phyloP scores from a whole-genome alignment of 1,140 invertebrate species.

The Chelonus insularis region DNA sequence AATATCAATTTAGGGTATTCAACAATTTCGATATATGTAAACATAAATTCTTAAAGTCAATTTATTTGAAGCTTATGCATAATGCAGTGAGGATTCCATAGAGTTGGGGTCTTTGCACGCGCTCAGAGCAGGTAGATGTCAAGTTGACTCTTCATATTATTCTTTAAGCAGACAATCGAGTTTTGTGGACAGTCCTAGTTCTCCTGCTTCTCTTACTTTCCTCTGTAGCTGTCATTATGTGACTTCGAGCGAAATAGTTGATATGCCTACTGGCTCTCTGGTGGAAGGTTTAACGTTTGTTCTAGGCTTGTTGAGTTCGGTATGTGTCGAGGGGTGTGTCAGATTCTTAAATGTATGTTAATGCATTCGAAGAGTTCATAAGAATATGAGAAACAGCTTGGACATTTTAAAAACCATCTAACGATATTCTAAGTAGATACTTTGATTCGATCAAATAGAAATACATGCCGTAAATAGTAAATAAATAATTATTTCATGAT shows the following conservation, averaged over 20 bases:
- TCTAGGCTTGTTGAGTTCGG: neutral
- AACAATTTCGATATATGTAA: neutral
- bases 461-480: too few species aligned
- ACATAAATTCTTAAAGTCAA: neutral
- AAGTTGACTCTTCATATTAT: neutral
- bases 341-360: neutral
- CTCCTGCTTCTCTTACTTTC: too few species aligned
- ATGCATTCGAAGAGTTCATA: slow-evolving; percentile 1
- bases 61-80: neutral
- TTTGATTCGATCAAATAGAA: too few species aligned
- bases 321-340: slow-evolving; percentile 1
- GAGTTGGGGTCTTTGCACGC: neutral
- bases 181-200: too few species aligned
- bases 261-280: neutral
- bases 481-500: too few species aligned
- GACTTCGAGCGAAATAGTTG: neutral
- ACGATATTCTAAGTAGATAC: too few species aligned
- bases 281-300: slow-evolving; percentile 1
- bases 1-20: neutral
- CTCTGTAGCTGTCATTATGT: neutral
- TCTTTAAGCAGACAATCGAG: neutral
- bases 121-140: neutral
- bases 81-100: slow-evolving; percentile 1
- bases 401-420: too few species aligned
- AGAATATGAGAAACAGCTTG: neutral